These are phyloP conservation scores for Hyaena hyaena DNA, from an alignment of 2,113 vertebrate genomes.

Conservation along the genomic window DNA sequence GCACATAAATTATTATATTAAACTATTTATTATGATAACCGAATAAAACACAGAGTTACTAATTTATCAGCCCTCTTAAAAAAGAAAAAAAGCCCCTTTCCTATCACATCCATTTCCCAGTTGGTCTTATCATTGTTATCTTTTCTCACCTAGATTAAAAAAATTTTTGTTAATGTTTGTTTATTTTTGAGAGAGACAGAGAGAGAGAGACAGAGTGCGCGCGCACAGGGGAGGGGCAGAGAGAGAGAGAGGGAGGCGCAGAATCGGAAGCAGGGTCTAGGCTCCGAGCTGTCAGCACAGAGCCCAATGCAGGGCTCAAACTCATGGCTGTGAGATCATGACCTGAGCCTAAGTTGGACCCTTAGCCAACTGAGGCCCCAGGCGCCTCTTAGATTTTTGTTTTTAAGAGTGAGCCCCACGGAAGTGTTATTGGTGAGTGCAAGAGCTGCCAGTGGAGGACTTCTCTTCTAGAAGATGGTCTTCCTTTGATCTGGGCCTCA, in stretches of 20 bases:
- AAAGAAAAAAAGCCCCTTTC: background rate
- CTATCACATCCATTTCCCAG: constrained; percentile 61
- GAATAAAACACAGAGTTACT: constrained; percentile 73
- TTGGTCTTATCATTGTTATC: background rate
- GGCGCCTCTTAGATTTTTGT: background rate
- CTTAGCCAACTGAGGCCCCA: too few species aligned
- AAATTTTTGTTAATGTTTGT: too few species aligned
- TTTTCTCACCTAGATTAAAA: background rate
- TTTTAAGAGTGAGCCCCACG: background rate
- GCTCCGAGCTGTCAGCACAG: too few species aligned
- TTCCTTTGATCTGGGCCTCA: background rate
- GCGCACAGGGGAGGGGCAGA: too few species aligned
- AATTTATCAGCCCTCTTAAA: constrained; percentile 51
- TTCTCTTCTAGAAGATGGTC: background rate
- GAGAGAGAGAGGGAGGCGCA: too few species aligned
- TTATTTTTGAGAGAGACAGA: too few species aligned
- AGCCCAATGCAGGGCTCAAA: too few species aligned
- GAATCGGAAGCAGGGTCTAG: too few species aligned
- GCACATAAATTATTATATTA: constrained; percentile 81
- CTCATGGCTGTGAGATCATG: too few species aligned
- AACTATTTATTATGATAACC: constrained; percentile 77
- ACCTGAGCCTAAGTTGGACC: too few species aligned
- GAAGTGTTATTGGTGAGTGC: background rate
- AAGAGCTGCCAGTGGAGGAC: background rate
- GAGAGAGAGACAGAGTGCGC: too few species aligned